Evolutionary conservation across 2,797 vertebrate genomes (phyloP).

Genomic region (Ataeniobius toweri): DNA sequence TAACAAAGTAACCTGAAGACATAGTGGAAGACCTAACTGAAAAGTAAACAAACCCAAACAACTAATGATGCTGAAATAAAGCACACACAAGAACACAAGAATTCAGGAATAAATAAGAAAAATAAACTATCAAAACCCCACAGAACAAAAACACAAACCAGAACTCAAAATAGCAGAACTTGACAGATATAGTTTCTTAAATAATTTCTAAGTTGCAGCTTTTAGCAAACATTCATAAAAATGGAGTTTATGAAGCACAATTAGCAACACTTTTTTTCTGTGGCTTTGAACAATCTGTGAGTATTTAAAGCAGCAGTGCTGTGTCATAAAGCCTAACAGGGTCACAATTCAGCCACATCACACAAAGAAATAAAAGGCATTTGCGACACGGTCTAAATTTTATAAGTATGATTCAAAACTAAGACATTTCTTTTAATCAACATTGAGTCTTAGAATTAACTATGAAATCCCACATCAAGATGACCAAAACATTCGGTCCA

Average conservation of each 20-base stretch:
- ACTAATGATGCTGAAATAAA: too few relatives aligned
- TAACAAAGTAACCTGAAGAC: too few relatives aligned
- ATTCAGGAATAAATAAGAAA: too few relatives aligned
- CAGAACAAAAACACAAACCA: too few relatives aligned
- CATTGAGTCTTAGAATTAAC: background rate
- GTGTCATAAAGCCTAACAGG: background rate
- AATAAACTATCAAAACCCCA: too few relatives aligned
- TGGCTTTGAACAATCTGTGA: background rate
- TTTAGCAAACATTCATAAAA: background rate
- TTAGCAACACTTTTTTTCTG: background rate
- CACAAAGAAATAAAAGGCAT: slow-evolving; percentile 6
- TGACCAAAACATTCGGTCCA: background rate
- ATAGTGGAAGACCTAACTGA: too few relatives aligned
- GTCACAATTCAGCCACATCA: slow-evolving; percentile 4
- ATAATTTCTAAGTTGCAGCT: background rate
- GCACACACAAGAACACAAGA: too few relatives aligned
- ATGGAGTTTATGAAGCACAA: background rate
- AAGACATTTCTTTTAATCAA: background rate
- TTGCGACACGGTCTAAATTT: background rate
- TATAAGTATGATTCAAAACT: background rate
- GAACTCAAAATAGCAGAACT: too few relatives aligned
- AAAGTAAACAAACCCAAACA: too few relatives aligned
- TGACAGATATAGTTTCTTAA: background rate
- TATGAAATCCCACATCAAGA: slow-evolving; percentile 2
- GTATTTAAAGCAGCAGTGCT: slow-evolving; percentile 4